Evolutionary conservation across 2,888 invertebrate genomes (phyloP).

Genomic region (Zonitis immaculata): DNA sequence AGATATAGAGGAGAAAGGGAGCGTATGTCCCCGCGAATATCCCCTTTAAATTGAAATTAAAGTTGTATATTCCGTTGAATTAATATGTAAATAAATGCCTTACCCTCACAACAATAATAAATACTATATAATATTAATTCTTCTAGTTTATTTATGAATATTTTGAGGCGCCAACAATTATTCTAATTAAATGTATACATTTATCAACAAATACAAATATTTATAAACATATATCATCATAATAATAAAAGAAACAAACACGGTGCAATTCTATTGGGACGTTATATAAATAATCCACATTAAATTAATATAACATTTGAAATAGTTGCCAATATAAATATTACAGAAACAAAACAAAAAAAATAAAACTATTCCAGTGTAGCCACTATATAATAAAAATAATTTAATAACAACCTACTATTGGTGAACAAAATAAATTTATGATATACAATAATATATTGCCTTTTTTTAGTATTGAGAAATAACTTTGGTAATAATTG

Average conservation of each 20-base stretch:
- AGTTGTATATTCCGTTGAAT: slow-evolving; percentile 4
- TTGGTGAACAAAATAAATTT: background rate
- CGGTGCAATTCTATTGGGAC: background rate
- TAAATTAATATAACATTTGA: background rate
- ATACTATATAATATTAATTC: no score
- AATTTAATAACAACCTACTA: background rate
- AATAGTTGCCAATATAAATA: background rate
- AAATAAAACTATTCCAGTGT: background rate
- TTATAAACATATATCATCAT: no score
- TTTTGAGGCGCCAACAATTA: no score
- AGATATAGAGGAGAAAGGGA: background rate
- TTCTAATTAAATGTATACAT: no score
- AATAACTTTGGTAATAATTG: background rate
- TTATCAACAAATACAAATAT: no score
- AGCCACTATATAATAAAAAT: background rate
- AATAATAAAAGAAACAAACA: no score
- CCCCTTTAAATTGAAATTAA: slow-evolving; percentile 25
- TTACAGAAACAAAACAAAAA: no score
- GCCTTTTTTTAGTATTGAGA: background rate
- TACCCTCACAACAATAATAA: no score
- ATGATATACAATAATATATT: background rate
- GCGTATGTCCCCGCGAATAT: slow-evolving; percentile 8
- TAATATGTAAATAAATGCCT: background rate
- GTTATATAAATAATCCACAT: no score
- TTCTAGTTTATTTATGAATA: no score